Conservation (phyloP, 2,113 vertebrate genomes). For the Megaptera novaeangliae region DNA sequence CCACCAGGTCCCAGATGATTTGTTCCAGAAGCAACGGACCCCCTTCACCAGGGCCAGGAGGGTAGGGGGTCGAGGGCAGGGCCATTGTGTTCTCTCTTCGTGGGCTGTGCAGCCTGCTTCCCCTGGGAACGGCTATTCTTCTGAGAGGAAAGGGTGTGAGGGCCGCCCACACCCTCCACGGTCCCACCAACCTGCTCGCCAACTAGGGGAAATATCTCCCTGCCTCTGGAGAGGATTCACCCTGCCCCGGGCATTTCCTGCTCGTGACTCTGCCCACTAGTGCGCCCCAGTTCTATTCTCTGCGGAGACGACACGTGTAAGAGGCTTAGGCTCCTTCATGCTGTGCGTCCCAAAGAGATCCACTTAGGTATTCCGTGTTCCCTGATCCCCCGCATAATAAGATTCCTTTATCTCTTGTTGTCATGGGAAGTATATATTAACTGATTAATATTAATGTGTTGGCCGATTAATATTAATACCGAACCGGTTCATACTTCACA, state of each 20-base stretch:
- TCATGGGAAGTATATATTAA: conserved; percentile 61
- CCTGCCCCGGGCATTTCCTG: not conserved
- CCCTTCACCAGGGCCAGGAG: not conserved
- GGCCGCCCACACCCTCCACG: accelerated
- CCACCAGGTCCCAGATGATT: not conserved
- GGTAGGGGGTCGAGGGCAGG: not conserved
- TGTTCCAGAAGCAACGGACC: accelerated
- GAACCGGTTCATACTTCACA: conserved; percentile 22
- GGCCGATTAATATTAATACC: conserved; percentile 65
- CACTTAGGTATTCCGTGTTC: conserved; percentile 45
- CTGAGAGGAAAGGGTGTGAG: not conserved
- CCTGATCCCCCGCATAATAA: conserved; percentile 29
- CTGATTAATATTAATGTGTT: conserved; percentile 67
- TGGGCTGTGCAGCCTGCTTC: not conserved
- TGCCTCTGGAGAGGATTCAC: not conserved
- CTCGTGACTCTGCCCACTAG: not conserved
- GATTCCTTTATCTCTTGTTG: conserved; percentile 56
- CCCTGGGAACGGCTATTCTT: not conserved
- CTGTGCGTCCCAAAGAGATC: conserved; percentile 19
- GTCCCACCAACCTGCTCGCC: not conserved
- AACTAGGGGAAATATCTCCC: accelerated
- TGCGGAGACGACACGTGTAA: conserved; percentile 8
- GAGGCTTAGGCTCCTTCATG: conserved; percentile 38
- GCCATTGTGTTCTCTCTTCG: accelerated
- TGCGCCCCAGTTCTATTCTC: not conserved